Evolutionary conservation across 2,888 invertebrate genomes (phyloP), one percentile per base, ranked within the genome.

Genomic region (Dione vanillae): DNA sequence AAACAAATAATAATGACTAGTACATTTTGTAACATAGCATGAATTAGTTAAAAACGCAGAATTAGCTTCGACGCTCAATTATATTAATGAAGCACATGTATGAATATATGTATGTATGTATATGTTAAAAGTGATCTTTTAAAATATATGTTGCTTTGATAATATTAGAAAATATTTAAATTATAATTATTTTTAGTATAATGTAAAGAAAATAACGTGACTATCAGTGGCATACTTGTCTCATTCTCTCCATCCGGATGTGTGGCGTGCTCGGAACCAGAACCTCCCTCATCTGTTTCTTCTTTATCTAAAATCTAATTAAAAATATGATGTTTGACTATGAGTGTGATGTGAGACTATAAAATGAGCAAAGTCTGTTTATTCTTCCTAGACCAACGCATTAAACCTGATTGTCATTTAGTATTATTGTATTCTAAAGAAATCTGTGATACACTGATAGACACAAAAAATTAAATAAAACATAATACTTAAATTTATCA

Each of bases 241-340:
- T 94, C 92, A 83, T 92, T 87, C 78, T 93, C 93, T 78, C 91
- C 92, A 27, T 92, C 92, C 66, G 85, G 88, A 82, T 93, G 92
- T 77, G 87, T 78, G 71, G 87, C 90, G 79, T 93, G 88, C 43
- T 93, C 93, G 12, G 91, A 90, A 20, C 86, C 87, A 11, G 90
- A 88, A 27, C 91, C 91, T 6, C 86, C 90, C 78, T 94, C 93
- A 35, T 93, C 93, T 0, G 86, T 88, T 75, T 94, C 93, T 82
- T 94, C 94, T 84, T 94, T 94, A 75, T 94, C 94, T 85, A 94
- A 84, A 75, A 94, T 89, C 94, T 94, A 76, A 1, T 12, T 77
- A 77, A 70, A 65, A 65, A 67, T 19, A 49, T 61, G 19, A 65
- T 19, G 19, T 12, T n/a, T n/a, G n/a, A n/a, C n/a, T n/a, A n/a